These are phyloP conservation scores for Gorsachius goisagi DNA, from an alignment of 2,113 vertebrate species.

Conservation along the genomic window DNA sequence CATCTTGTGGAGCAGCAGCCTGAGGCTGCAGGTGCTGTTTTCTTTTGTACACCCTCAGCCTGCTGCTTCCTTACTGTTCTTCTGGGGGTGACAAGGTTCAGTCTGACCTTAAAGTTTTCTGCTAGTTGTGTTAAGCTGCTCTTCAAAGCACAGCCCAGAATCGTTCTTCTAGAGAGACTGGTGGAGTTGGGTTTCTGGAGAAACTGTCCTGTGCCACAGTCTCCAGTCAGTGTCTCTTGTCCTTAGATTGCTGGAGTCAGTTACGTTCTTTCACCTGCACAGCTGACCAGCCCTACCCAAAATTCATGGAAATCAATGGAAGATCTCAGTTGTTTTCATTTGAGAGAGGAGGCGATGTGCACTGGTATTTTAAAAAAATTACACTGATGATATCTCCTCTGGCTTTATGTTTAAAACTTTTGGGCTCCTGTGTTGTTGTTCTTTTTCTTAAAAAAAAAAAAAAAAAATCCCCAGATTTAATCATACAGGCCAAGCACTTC, in stretches of 20 bases:
- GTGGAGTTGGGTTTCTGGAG: not conserved
- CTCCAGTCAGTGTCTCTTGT: not conserved
- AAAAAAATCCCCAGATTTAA: not conserved
- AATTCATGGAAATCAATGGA: not conserved
- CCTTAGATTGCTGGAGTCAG: not conserved
- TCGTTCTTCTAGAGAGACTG: not conserved
- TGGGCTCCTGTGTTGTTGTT: not conserved
- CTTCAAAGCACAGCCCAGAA: not conserved
- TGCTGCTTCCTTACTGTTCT: not conserved
- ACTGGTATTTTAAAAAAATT: not conserved
- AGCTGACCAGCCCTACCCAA: not conserved
- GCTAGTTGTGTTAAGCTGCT: not conserved
- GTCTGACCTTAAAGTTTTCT: not conserved
- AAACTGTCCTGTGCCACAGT: not conserved
- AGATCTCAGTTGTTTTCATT: not conserved
- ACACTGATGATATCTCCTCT: not conserved
- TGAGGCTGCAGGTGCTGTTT: not conserved
- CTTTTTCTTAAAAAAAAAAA: not conserved
- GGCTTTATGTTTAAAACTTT: not conserved
- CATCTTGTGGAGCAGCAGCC: not conserved
- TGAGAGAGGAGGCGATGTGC: not conserved
- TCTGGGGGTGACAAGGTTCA: not conserved
- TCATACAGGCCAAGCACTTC: not conserved
- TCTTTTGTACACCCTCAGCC: not conserved
- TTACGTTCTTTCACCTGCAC: not conserved